These are phyloP conservation scores for Machimus rusticus DNA, from an alignment of 2,888 invertebrate species.

Conservation along the genomic window DNA sequence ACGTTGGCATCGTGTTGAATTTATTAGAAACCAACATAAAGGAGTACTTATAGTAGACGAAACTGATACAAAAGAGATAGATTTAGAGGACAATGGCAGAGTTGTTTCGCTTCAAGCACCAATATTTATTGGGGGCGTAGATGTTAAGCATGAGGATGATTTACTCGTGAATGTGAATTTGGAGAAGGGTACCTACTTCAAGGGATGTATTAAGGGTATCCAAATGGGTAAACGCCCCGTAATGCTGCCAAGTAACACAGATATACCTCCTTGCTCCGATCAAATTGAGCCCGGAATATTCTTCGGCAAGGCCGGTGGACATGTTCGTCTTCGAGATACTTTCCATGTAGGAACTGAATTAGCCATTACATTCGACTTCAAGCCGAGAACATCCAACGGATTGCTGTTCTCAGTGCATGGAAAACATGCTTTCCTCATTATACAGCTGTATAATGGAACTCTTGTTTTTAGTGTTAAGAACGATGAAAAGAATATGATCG, in stretches of 20 bases:
- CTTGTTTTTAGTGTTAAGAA: slow-evolving; percentile 83
- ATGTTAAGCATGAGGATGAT: slow-evolving; percentile 60
- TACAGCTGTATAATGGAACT: slow-evolving; percentile 88
- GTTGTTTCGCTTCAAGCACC: slow-evolving; percentile 73
- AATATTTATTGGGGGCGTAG: slow-evolving; percentile 83
- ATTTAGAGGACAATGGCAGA: slow-evolving; percentile 66
- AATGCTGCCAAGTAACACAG: slow-evolving; percentile 68
- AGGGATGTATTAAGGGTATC: slow-evolving; percentile 84
- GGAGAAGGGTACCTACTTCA: slow-evolving; percentile 68
- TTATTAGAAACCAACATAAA: slow-evolving; percentile 69
- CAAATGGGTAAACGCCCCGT: slow-evolving; percentile 74
- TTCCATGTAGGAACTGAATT: slow-evolving; percentile 82
- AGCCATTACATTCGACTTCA: slow-evolving; percentile 83
- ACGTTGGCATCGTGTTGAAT: slow-evolving; percentile 79
- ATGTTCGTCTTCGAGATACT: slow-evolving; percentile 71
- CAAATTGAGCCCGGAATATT: slow-evolving; percentile 82
- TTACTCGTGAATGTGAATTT: slow-evolving; percentile 59
- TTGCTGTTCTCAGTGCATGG: slow-evolving; percentile 87
- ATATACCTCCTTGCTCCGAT: slow-evolving; percentile 80
- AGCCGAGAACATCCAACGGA: slow-evolving; percentile 84
- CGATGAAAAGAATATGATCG: slow-evolving; percentile 76
- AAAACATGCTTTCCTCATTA: slow-evolving; percentile 77
- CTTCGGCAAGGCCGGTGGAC: slow-evolving; percentile 80
- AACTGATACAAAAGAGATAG: slow-evolving; percentile 63
- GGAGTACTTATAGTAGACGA: slow-evolving; percentile 65